Evolutionary conservation across 2,797 vertebrate genomes (phyloP).

Genomic region (Rhinoraja longicauda): DNA sequence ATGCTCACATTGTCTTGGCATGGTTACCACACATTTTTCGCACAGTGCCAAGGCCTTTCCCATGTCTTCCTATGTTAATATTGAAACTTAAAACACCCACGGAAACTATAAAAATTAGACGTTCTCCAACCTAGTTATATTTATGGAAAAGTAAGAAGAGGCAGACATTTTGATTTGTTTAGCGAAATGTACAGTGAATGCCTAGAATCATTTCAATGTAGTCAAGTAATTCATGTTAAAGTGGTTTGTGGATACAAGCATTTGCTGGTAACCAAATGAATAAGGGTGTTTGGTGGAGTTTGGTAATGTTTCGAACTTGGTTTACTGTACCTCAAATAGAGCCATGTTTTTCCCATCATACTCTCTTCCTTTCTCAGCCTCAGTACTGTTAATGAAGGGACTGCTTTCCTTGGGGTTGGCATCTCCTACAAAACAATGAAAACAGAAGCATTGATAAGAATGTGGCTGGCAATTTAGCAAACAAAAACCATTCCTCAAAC

Average conservation of each 20-base stretch:
- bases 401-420: constrained; percentile 96
- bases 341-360: constrained; percentile 96
- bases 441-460: not conserved
- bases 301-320: fast-evolving
- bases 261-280: not conserved
- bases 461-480: not conserved
- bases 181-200: too few relatives aligned
- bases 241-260: not conserved
- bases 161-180: not conserved
- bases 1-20: too few relatives aligned
- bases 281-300: not conserved
- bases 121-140: not conserved
- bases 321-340: constrained; percentile 79
- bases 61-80: too few relatives aligned
- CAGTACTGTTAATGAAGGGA: constrained; percentile 96
- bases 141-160: not conserved
- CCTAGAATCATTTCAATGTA: too few relatives aligned
- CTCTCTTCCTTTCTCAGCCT: constrained; percentile 87
- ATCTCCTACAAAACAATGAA: constrained; percentile 65
- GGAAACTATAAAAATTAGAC: not conserved
- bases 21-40: not conserved
- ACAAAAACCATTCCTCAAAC: too few relatives aligned
- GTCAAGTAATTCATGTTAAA: too few relatives aligned
- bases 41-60: not conserved
- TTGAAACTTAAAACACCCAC: not conserved